Evolutionary conservation across 2,888 invertebrate species (phyloP).

Genomic region (Dasysyrphus albostriatus): DNA sequence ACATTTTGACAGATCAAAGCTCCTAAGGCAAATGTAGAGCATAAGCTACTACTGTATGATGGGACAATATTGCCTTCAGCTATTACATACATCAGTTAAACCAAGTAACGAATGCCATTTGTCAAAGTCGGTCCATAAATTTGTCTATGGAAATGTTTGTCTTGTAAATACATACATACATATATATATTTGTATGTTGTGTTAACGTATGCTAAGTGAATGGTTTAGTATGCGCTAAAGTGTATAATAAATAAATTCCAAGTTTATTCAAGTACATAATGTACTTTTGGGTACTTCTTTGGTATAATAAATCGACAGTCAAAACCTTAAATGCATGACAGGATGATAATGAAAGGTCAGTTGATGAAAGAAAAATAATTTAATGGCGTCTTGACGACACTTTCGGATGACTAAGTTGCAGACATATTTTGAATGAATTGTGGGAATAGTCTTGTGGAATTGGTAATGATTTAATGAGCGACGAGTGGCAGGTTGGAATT

Average conservation of each 20-base stretch:
- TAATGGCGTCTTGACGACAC: not conserved
- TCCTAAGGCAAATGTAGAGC: slow-evolving; percentile 21
- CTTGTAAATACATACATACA: not conserved
- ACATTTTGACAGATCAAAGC: slow-evolving; percentile 36
- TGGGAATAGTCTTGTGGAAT: not conserved
- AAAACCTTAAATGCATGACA: not conserved
- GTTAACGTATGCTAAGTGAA: not conserved
- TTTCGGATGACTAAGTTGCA: not conserved
- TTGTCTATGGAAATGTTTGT: slow-evolving; percentile 36
- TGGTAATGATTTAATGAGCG: too few relatives aligned
- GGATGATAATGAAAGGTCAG: not conserved
- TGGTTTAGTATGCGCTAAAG: slow-evolving; percentile 1
- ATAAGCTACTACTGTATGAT: not conserved
- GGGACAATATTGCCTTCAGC: slow-evolving; percentile 37
- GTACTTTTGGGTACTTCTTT: not conserved
- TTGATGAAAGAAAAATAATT: not conserved
- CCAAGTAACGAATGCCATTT: slow-evolving; percentile 38
- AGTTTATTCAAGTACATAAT: not conserved
- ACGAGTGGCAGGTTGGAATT: too few relatives aligned
- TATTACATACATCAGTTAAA: slow-evolving; percentile 31
- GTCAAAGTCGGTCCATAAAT: slow-evolving; percentile 33
- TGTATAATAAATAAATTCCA: not conserved
- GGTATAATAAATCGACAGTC: not conserved
- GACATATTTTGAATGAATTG: not conserved
- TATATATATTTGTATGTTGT: not conserved